phyloP scores from a whole-genome alignment of 1,140 invertebrate genomes.

The Cepaea nemoralis region DNA sequence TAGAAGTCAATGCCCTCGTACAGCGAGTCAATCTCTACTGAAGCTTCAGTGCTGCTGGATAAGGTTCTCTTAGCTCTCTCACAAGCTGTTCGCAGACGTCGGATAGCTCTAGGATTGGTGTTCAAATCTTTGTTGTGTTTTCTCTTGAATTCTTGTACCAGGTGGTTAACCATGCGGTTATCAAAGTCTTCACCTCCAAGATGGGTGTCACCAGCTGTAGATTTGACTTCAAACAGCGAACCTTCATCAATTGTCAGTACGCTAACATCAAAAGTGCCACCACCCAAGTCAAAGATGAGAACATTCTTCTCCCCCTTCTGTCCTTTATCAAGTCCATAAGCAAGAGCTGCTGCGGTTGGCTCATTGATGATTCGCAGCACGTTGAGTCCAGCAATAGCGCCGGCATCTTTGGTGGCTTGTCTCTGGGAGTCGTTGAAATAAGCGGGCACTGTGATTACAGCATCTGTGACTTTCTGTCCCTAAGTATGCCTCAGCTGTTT shows the following conservation, averaged over 20 bases:
- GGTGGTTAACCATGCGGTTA: slow-evolving; percentile 93
- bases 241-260: slow-evolving; percentile 64
- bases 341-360: slow-evolving; percentile 74
- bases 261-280: slow-evolving; percentile 64
- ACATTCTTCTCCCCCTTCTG: slow-evolving; percentile 74
- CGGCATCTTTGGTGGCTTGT: slow-evolving; percentile 62
- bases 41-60: slow-evolving; percentile 60
- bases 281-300: slow-evolving; percentile 46
- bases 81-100: slow-evolving; percentile 90
- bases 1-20: slow-evolving; percentile 62
- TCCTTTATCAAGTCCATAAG: slow-evolving; percentile 73
- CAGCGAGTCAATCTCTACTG: slow-evolving; percentile 53
- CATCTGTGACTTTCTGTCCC: slow-evolving; percentile 50
- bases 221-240: slow-evolving; percentile 88
- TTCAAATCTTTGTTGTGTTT: slow-evolving; percentile 95
- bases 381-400: slow-evolving; percentile 71
- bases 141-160: slow-evolving; percentile 94
- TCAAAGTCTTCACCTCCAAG: slow-evolving; percentile 97
- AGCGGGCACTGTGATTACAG: slow-evolving; percentile 62
- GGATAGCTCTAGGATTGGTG: slow-evolving; percentile 87
- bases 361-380: slow-evolving; percentile 71
- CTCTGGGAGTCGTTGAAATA: slow-evolving; percentile 73
- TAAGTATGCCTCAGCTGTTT: slow-evolving; percentile 92
- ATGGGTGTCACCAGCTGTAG: slow-evolving; percentile 75
- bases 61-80: slow-evolving; percentile 90